Base-by-base conservation (phyloP, 2,797 vertebrate genomes). In the Coendou prehensilis region DNA sequence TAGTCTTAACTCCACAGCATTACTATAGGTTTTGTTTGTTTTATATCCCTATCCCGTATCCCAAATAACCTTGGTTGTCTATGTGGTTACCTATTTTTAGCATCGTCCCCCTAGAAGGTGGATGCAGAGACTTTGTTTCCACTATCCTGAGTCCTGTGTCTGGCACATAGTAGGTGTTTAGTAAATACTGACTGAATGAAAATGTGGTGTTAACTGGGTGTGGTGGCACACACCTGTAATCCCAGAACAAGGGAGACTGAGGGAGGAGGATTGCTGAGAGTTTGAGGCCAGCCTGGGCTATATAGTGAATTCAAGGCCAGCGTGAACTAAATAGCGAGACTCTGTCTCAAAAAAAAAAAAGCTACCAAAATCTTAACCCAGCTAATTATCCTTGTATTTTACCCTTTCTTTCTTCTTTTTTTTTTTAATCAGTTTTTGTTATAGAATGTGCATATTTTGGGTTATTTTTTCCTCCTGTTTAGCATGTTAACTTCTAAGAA, bases 401-500 rank as follows among this genome's bases (percentile, higher is more conserved):
- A 76, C 30, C 50, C 37, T 41, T 41, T 41, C 37, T 41, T 41
- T 41, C 37, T 41, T 41, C 37, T 41, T 41, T 41, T 69, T 76
- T 76, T 71, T 47, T 15, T 18, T 17, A 76, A 50, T 71, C 71
- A 61, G 18, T 94, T 94, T 92, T 91, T 93, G 69, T 86, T 90
- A 33, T 4, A 50, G 69, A 56, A 76, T 80, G 47, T 81, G n/a
- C 13, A 33, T 85, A 18, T 57, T 93, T 85, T 73, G 18, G n/a
- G 41, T 78, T 95, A 18, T 88, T 87, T 82, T 71, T 82, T 96
- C 83, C 56, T 87, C 63, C 56, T 90, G 41, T 79, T 96, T 28
- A 87, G 69, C 69, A 94, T 92, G 47, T 91, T 30, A 8, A 73
- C 50, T 90, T 97, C 54, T 84, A 73, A 93, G 64, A 93, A 52